A percentile compares a stretch with the other conserved stretches of the same genome.
These are phyloP conservation scores for Poecilia wingei DNA, from an alignment of 2,797 vertebrate species.

Conservation along the genomic window DNA sequence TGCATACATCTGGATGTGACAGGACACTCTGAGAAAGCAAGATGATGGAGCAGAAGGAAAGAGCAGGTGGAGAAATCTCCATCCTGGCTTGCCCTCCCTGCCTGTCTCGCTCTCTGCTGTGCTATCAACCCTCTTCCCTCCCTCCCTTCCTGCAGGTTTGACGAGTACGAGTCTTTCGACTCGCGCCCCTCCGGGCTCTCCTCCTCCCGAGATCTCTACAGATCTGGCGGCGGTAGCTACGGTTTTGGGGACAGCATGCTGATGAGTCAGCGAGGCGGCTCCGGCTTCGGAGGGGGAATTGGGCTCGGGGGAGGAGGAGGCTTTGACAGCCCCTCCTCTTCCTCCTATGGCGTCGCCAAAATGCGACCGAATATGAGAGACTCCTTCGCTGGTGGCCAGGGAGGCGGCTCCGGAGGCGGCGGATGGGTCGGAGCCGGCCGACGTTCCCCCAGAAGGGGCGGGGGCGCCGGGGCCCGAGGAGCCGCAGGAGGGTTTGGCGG, in stretches of 20 bases:
- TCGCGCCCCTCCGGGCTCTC: constrained; percentile 84
- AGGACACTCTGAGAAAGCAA: constrained; percentile 61
- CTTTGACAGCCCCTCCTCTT: constrained; percentile 82
- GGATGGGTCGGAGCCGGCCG: constrained; percentile 83
- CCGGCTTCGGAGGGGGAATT: constrained; percentile 82
- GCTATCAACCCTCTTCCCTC: constrained; percentile 75
- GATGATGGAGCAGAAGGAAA: constrained; percentile 68
- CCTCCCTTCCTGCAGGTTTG: constrained; percentile 88
- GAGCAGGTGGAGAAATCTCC: constrained; percentile 74
- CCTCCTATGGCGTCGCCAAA: constrained; percentile 85
- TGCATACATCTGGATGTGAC: constrained; percentile 56
- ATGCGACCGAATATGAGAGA: constrained; percentile 85
- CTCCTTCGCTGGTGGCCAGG: constrained; percentile 78
- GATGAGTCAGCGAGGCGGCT: constrained; percentile 83
- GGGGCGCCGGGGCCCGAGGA: constrained; percentile 77
- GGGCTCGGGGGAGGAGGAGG: constrained; percentile 79
- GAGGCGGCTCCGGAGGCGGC: constrained; percentile 78
- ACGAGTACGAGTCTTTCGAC: constrained; percentile 93
- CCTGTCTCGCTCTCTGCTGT: constrained; percentile 74
- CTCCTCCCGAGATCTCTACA: constrained; percentile 91
- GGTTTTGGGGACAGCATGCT: constrained; percentile 86
- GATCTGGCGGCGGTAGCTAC: constrained; percentile 85
- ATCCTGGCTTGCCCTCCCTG: constrained; percentile 67
- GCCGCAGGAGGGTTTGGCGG: constrained; percentile 78
- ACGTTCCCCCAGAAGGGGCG: constrained; percentile 83